Conservation (phyloP, 2,888 invertebrate genomes). For the Drosophila diplacantha region DNA sequence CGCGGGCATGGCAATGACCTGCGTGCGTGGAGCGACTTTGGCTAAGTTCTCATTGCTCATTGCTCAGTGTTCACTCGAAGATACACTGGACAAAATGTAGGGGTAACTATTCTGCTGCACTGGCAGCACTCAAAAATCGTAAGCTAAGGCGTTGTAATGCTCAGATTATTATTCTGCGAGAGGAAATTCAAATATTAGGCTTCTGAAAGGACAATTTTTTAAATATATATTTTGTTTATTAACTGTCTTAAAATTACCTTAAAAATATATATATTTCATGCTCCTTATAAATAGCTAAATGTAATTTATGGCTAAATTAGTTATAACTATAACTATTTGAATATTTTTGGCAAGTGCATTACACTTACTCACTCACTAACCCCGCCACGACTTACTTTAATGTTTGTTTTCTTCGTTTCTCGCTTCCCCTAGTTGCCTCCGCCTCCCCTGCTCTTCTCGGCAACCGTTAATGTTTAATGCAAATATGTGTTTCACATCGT, state of each 20-base stretch:
- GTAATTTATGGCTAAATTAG: too few relatives aligned
- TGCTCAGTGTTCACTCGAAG: conserved; percentile 22
- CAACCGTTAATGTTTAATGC: conserved; percentile 68
- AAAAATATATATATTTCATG: neutral
- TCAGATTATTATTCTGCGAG: neutral
- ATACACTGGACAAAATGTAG: neutral
- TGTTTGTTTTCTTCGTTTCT: conserved; percentile 68
- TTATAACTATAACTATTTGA: too few relatives aligned
- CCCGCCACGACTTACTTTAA: conserved; percentile 47
- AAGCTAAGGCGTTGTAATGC: neutral
- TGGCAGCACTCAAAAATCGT: too few relatives aligned
- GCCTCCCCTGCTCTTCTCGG: neutral
- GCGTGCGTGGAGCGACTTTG: conserved; percentile 60
- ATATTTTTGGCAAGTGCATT: conserved; percentile 3
- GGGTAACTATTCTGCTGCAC: neutral
- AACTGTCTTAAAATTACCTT: too few relatives aligned
- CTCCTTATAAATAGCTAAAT: too few relatives aligned
- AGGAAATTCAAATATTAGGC: neutral
- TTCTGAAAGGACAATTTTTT: too few relatives aligned
- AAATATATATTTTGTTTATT: too few relatives aligned
- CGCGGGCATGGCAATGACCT: conserved; percentile 66
- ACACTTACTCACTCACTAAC: conserved; percentile 9
- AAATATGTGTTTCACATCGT: conserved; percentile 54
- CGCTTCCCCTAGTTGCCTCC: conserved; percentile 39
- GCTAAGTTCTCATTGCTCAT: conserved; percentile 64